Evolutionary conservation across 2,113 vertebrate genomes (phyloP), one percentile per base, ranked within the genome.

Genomic region (Platanista minor): DNA sequence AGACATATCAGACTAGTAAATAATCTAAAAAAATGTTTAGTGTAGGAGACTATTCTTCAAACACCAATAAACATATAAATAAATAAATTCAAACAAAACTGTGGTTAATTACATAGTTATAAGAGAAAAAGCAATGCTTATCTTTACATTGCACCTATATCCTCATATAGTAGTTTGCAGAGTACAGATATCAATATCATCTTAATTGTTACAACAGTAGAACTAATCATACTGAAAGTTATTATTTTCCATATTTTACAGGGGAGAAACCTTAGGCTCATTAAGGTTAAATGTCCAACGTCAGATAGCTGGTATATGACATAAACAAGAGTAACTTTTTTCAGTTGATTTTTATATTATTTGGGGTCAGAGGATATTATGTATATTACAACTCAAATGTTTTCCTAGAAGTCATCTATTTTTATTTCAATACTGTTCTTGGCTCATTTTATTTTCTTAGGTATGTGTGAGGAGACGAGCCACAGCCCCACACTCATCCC

Each of bases 371-470:
- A 84, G 17, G 67, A 62, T 84, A 20, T 85, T 4, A 6, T 57
- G 4, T 49, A 11, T 57, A 41, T 91, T 62, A 29, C 61, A 6
- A 86, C 9, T 43, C 59, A 84, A 54, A 82, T 90, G n/a, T 85
- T 95, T 96, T 87, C 69, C 93, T 87, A 33, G 66, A 94, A 94
- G 69, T 46, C 20, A 89, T 3, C 54, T 74, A 33, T 61, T 88
- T 33, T 41, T 88, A 52, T 49, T 89, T 49, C 15, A 78, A 29
- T 64, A n/a, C 43, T 72, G 41, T 59, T 88, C 69, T 86, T 25
- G 39, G 54, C 23, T 92, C 77, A 66, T 59, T 96, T 92, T 88
- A 57, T 93, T 80, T 92, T 85, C 62, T 92, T 39, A 86, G 67
- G 31, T 62, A 29, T 21, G 6, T 83, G 23, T 89, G 75, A 90